Evolutionary conservation across 2,113 vertebrate species (phyloP).

Genomic region (Paradisaea rubra): DNA sequence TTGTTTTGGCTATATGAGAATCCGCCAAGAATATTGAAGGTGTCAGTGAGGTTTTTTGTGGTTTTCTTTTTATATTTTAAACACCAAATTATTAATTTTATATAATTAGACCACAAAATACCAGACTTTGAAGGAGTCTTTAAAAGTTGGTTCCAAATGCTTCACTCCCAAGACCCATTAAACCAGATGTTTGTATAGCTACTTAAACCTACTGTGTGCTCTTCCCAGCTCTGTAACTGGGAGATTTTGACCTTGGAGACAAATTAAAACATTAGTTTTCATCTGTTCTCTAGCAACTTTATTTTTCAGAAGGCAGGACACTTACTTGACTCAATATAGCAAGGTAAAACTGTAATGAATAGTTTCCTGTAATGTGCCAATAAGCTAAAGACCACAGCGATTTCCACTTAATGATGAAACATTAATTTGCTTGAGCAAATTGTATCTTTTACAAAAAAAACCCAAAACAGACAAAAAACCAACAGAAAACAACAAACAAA

Average conservation of each 20-base stretch:
- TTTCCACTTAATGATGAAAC: not conserved
- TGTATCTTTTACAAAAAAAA: not conserved
- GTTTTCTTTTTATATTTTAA: not conserved
- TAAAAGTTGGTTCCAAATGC: not conserved
- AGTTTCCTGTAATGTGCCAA: not conserved
- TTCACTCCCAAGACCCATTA: not conserved
- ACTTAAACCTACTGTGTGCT: not conserved
- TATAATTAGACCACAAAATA: not conserved
- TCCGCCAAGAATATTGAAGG: not conserved
- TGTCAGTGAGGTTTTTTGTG: fast-evolving
- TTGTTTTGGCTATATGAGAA: not conserved
- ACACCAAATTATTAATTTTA: not conserved
- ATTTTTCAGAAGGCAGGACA: not conserved
- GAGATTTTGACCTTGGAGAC: not conserved
- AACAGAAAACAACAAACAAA: too few species aligned
- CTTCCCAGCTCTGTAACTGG: not conserved
- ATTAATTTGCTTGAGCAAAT: not conserved
- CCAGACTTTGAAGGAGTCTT: not conserved
- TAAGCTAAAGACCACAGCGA: not conserved
- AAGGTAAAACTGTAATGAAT: not conserved
- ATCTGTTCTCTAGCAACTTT: not conserved
- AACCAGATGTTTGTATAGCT: not conserved
- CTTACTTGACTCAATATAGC: not conserved
- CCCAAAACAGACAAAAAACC: too few species aligned
- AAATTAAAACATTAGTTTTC: not conserved